Evolutionary conservation across 2,113 vertebrate genomes (phyloP).

Genomic region (Cygnus buccinator): DNA sequence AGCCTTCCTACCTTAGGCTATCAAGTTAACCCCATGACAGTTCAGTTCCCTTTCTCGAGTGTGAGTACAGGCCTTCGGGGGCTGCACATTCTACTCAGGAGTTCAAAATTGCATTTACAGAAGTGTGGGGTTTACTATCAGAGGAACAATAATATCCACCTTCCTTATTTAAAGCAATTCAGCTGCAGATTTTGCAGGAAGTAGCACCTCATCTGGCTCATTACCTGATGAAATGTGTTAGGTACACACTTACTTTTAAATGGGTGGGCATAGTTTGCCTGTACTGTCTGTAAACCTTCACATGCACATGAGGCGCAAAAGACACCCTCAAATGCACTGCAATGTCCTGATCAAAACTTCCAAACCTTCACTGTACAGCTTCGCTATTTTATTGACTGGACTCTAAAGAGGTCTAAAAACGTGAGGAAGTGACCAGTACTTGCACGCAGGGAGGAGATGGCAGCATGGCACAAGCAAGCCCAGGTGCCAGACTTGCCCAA

Average conservation of each 20-base stretch:
- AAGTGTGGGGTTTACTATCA: background rate
- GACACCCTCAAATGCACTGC: accelerated
- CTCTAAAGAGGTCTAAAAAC: background rate
- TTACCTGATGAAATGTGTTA: background rate
- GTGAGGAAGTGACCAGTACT: background rate
- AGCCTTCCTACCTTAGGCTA: background rate
- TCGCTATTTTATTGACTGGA: background rate
- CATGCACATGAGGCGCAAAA: background rate
- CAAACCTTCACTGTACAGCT: accelerated
- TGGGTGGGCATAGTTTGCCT: background rate
- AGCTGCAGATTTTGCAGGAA: background rate
- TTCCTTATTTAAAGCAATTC: background rate
- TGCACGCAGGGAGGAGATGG: background rate
- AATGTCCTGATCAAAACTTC: background rate
- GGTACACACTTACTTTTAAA: background rate
- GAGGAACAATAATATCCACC: background rate
- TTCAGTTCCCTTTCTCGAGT: background rate
- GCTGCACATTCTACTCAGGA: background rate
- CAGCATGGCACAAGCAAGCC: background rate
- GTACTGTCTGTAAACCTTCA: background rate
- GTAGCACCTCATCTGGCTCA: background rate
- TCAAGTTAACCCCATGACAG: background rate
- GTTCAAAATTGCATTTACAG: background rate
- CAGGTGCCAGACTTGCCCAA: background rate
- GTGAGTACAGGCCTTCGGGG: background rate